These are phyloP conservation scores for Drosophila carrolli DNA, from an alignment of 1,140 invertebrate species.

Conservation along the genomic window DNA sequence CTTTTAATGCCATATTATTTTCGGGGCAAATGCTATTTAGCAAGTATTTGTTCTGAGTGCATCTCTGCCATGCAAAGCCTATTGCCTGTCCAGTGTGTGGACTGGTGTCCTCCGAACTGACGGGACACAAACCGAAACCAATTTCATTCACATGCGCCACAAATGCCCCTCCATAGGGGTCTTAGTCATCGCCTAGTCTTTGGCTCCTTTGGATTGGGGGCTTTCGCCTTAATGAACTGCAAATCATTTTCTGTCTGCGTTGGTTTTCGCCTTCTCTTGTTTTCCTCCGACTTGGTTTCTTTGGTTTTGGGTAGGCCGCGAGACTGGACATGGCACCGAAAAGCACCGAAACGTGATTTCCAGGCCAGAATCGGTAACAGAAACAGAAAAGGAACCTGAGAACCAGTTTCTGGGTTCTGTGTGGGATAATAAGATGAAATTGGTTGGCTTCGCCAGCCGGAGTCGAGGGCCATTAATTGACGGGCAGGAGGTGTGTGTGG, in stretches of 20 bases:
- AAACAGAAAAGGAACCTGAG: slow-evolving; percentile 43
- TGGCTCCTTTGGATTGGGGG: slow-evolving; percentile 43
- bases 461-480: slow-evolving; percentile 55
- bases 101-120: slow-evolving; percentile 19
- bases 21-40: background rate
- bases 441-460: slow-evolving; percentile 44
- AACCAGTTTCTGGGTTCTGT: slow-evolving; percentile 47
- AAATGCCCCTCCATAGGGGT: slow-evolving; percentile 4
- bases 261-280: slow-evolving; percentile 38
- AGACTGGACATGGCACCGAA: slow-evolving; percentile 44
- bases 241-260: slow-evolving; percentile 76
- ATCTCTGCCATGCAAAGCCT: slow-evolving; percentile 19
- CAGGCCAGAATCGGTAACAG: slow-evolving; percentile 32
- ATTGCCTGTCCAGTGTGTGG: slow-evolving; percentile 26
- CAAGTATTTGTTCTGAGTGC: background rate
- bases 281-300: slow-evolving; percentile 1
- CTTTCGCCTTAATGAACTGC: slow-evolving; percentile 73
- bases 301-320: slow-evolving; percentile 23
- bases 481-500: slow-evolving; percentile 45
- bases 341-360: slow-evolving; percentile 45
- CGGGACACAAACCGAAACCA: slow-evolving; percentile 43
- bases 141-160: slow-evolving; percentile 53
- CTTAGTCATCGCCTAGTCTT: slow-evolving; percentile 68
- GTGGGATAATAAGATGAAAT: slow-evolving; percentile 75
- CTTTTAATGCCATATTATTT: background rate